A percentile compares a stretch with the other conserved stretches of the same genome.
Conservation (phyloP, 2,888 invertebrate genomes). For the Fragum whitleyi region DNA sequence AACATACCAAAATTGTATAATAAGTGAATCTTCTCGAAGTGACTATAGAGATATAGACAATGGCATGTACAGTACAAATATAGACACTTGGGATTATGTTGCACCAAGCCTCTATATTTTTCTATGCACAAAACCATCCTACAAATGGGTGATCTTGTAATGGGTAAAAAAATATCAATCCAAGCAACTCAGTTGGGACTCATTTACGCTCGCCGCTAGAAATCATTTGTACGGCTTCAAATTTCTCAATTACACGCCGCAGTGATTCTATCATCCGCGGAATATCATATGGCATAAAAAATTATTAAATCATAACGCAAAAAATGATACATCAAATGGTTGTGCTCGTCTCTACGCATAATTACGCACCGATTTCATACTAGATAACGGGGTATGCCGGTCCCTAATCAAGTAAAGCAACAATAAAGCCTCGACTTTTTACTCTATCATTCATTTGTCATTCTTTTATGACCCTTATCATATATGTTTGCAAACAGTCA, state of each 20-base stretch:
- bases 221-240: constrained; percentile 7
- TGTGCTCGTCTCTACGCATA: not conserved
- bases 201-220: constrained; percentile 13
- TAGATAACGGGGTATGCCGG: not conserved
- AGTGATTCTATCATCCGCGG: not conserved
- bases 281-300: constrained; percentile 7
- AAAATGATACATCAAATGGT: constrained; percentile 34
- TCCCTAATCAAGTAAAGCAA: not conserved
- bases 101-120: too few relatives aligned
- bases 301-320: constrained; percentile 39
- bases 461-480: not conserved
- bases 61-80: too few relatives aligned
- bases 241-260: constrained; percentile 25
- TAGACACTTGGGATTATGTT: too few relatives aligned
- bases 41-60: too few relatives aligned
- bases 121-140: too few relatives aligned
- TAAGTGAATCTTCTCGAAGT: too few relatives aligned
- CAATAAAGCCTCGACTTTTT: not conserved
- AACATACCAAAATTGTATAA: too few relatives aligned
- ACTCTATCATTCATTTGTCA: not conserved
- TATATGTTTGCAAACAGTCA: too few relatives aligned
- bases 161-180: not conserved
- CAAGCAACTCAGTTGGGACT: not conserved
- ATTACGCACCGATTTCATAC: constrained; percentile 16
- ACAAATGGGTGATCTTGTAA: too few relatives aligned